Conservation (phyloP, 1,140 invertebrate genomes). For the Euwallacea fornicatus region DNA sequence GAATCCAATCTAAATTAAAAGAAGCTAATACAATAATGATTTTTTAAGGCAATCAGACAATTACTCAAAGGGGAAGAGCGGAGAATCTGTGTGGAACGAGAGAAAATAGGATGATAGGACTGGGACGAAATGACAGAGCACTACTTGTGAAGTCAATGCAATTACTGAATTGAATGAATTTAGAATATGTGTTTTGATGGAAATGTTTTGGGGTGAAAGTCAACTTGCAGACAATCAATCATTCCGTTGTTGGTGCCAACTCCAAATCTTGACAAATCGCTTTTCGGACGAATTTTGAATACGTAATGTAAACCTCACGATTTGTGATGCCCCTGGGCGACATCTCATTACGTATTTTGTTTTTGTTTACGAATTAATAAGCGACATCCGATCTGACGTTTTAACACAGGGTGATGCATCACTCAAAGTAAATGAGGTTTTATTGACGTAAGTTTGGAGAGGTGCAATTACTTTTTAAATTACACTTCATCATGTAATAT, state of each 20-base stretch:
- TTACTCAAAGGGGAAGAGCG: constrained; percentile 28
- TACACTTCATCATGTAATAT: too few species aligned
- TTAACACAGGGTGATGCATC: too few species aligned
- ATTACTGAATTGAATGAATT: constrained; percentile 47
- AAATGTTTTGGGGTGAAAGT: constrained; percentile 45
- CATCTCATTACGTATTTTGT: not conserved
- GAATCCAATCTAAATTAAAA: constrained; percentile 36
- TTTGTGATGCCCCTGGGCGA: constrained; percentile 12
- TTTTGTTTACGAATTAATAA: not conserved
- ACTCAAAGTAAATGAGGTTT: too few species aligned
- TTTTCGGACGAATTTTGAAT: constrained; percentile 48
- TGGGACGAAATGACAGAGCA: constrained; percentile 40
- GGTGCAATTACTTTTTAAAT: too few species aligned
- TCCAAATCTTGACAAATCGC: constrained; percentile 52
- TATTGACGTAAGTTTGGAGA: too few species aligned
- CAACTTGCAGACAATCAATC: constrained; percentile 47
- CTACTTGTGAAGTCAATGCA: constrained; percentile 42
- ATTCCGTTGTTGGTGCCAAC: constrained; percentile 38
- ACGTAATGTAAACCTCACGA: constrained; percentile 28
- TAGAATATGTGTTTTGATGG: constrained; percentile 49
- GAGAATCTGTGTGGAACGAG: constrained; percentile 27
- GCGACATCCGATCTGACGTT: too few species aligned
- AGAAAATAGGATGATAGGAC: constrained; percentile 31
- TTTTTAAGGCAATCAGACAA: constrained; percentile 41
- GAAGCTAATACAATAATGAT: constrained; percentile 39